Evolutionary conservation across 1,140 invertebrate genomes (phyloP), one percentile per base, ranked within the genome.

Genomic region (Berghia stephanieae): DNA sequence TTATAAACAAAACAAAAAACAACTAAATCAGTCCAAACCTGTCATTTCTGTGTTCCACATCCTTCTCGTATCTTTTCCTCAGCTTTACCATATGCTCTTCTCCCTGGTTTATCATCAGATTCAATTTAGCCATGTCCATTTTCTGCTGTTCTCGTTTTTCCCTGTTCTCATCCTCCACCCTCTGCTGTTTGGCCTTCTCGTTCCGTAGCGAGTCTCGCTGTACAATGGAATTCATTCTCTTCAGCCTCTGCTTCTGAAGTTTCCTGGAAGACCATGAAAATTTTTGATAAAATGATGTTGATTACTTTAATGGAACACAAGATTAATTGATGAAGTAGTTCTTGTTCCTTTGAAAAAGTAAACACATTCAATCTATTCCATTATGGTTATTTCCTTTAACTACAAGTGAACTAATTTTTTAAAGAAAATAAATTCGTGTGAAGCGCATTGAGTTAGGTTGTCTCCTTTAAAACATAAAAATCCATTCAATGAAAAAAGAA

Each of bases 101-200:
- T 2, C 88, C 87, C 63, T 88, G 86, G 79, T 89, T 90, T 55
- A 89, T 89, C 86, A 90, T 87, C 63, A 84, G 79, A 78, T 90
- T 90, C 42, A 89, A 83, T 78, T 89, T 89, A 36, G 79, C 79
- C 66, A 89, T 88, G 78, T 90, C 88, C 86, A 90, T 87, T 81
- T 86, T 89, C 78, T 89, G 88, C 76, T 90, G 89, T 69, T 89
- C 87, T 55, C 85, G 73, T 71, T 84, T 86, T 43, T 88, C 87
- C 70, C 84, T 83, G 83, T 89, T 85, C 55, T 89, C 87, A 43
- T 86, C 86, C 44, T 88, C 84, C 71, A 88, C 81, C 34, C 80
- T 80, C 67, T 84, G 84, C 79, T 90, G 88, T 75, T 89, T 90
- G 57, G 86, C 85, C 73, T 88, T 80, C 79, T 90, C 89, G 78